Evolutionary conservation across 2,113 vertebrate species (phyloP).

Genomic region (Grammomys surdaster): DNA sequence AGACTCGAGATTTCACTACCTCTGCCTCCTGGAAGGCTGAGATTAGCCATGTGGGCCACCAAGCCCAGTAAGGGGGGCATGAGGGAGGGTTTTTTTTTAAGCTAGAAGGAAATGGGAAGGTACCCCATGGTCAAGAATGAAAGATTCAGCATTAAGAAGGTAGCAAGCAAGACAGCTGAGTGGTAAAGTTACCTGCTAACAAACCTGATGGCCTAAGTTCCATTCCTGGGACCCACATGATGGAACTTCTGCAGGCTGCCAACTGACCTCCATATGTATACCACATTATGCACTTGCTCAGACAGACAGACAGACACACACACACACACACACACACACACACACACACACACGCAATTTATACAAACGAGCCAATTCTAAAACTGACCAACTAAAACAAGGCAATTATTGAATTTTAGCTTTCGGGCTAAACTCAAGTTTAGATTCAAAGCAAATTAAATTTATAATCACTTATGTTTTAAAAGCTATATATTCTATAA

Average conservation of each 20-base stretch:
- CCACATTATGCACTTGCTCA: not conserved
- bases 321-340: too few species aligned
- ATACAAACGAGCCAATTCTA: not conserved
- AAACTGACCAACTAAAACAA: not conserved
- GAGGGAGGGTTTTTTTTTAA: not conserved
- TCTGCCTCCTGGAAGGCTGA: not conserved
- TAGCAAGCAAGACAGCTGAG: not conserved
- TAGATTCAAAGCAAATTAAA: not conserved
- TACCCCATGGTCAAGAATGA: not conserved
- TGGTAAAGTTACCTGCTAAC: not conserved
- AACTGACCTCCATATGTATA: not conserved
- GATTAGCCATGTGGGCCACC: not conserved
- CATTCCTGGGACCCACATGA: not conserved
- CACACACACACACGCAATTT: not conserved
- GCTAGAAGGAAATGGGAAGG: not conserved
- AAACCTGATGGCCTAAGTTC: not conserved
- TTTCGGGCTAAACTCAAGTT: not conserved
- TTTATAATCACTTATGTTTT: not conserved
- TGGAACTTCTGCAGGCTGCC: not conserved
- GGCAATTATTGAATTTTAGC: not conserved
- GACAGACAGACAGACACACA: not conserved
- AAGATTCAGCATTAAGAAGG: not conserved
- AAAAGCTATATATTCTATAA: constrained; percentile 23
- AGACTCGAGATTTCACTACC: not conserved
- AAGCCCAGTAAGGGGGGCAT: not conserved